Evolutionary conservation across 2,113 vertebrate species (phyloP).

Genomic region (Butorides virescens): DNA sequence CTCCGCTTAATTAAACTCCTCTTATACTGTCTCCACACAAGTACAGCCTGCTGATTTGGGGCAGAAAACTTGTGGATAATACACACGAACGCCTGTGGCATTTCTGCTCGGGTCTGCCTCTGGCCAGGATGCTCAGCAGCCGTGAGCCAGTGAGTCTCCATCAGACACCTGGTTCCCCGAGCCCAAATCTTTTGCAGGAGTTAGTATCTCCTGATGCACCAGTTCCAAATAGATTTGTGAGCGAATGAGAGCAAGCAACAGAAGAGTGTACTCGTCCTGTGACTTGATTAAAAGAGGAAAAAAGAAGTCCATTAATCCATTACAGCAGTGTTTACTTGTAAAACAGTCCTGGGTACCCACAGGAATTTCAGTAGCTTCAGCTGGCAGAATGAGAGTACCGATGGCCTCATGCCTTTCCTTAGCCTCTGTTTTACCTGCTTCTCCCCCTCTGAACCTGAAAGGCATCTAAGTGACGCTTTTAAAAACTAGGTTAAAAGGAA

Average conservation of each 20-base stretch:
- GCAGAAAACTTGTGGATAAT: not conserved
- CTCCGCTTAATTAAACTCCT: not conserved
- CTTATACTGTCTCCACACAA: not conserved
- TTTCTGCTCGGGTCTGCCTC: not conserved
- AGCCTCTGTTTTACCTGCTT: not conserved
- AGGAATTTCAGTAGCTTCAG: not conserved
- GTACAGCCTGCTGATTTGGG: not conserved
- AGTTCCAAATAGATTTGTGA: not conserved
- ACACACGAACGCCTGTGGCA: rapidly evolving
- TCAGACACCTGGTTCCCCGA: not conserved
- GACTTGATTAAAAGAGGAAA: not conserved
- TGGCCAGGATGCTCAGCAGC: not conserved
- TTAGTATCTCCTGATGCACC: not conserved
- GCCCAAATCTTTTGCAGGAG: not conserved
- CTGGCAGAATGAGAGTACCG: not conserved
- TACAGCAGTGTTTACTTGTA: not conserved
- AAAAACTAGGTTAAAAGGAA: not conserved
- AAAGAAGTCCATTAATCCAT: not conserved
- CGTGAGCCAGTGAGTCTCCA: not conserved
- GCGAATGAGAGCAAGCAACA: not conserved
- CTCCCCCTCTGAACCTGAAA: not conserved
- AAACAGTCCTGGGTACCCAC: not conserved
- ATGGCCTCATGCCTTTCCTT: not conserved
- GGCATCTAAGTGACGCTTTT: not conserved
- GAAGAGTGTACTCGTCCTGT: not conserved